A percentile compares a stretch with the other conserved stretches of the same genome.
These are phyloP conservation scores for Campoplex nolae DNA, from an alignment of 2,888 invertebrate species.

Conservation along the genomic window DNA sequence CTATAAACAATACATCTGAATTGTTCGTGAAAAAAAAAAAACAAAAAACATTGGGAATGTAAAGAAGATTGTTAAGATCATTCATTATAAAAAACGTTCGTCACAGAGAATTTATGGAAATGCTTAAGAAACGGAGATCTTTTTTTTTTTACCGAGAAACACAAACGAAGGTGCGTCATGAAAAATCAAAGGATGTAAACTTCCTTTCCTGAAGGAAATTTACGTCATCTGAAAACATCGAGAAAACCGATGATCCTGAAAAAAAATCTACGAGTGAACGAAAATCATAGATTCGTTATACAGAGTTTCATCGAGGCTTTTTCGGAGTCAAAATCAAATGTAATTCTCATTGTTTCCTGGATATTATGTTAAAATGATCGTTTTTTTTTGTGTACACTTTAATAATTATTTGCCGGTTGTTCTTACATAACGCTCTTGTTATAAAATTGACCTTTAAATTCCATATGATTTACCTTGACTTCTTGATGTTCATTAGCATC, in stretches of 20 bases:
- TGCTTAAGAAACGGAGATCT: neutral
- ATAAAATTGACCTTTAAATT: neutral
- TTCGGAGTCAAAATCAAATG: too few relatives aligned
- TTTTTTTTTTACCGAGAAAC: constrained; percentile 33
- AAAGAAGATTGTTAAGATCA: neutral
- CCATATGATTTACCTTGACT: constrained; percentile 20
- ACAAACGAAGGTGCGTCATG: constrained; percentile 39
- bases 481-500: neutral
- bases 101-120: neutral
- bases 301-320: too few relatives aligned
- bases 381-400: neutral
- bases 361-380: too few relatives aligned
- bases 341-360: too few relatives aligned
- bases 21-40: neutral
- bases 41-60: neutral
- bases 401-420: neutral
- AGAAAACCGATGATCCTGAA: constrained; percentile 11
- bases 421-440: neutral
- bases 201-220: constrained; percentile 13
- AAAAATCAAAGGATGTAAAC: constrained; percentile 48
- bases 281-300: neutral
- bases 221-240: constrained; percentile 30
- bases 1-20: neutral
- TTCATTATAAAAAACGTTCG: neutral
- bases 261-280: neutral